Conservation (phyloP, 2,113 vertebrate species). For the Bos taurus region DNA sequence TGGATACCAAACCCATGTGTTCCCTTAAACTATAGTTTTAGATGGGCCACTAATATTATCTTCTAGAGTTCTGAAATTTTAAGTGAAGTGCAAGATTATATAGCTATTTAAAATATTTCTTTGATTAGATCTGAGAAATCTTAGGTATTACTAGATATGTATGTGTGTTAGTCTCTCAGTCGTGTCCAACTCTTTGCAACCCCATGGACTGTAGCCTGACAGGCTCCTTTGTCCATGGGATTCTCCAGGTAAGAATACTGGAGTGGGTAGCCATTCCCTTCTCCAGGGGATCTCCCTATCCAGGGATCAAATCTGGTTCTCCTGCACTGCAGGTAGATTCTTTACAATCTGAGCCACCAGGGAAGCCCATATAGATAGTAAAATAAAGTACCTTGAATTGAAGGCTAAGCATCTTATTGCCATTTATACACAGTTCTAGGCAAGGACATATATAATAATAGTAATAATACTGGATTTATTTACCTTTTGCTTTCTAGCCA, state of each 20-base stretch:
- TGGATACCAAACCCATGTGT: neutral
- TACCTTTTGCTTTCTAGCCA: neutral
- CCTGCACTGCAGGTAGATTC: neutral
- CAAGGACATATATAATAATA: neutral
- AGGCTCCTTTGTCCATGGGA: neutral
- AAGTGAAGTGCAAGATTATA: neutral
- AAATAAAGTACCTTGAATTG: neutral
- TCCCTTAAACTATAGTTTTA: neutral
- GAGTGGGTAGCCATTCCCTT: neutral
- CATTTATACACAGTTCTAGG: neutral
- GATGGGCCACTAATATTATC: neutral
- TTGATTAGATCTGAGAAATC: neutral
- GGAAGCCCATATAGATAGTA: neutral
- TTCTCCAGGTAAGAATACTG: neutral
- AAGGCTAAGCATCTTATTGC: neutral
- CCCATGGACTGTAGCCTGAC: neutral
- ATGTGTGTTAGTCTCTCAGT: neutral
- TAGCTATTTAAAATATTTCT: neutral
- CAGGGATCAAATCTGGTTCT: neutral
- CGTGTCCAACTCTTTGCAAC: neutral
- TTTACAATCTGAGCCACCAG: neutral
- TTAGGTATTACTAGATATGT: neutral
- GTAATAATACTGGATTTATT: neutral
- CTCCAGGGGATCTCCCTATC: neutral
- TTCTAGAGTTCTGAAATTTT: neutral